A percentile compares a stretch with the other conserved stretches of the same genome.
Conservation (phyloP, 2,797 vertebrate genomes). For the Sternotherus odoratus region DNA sequence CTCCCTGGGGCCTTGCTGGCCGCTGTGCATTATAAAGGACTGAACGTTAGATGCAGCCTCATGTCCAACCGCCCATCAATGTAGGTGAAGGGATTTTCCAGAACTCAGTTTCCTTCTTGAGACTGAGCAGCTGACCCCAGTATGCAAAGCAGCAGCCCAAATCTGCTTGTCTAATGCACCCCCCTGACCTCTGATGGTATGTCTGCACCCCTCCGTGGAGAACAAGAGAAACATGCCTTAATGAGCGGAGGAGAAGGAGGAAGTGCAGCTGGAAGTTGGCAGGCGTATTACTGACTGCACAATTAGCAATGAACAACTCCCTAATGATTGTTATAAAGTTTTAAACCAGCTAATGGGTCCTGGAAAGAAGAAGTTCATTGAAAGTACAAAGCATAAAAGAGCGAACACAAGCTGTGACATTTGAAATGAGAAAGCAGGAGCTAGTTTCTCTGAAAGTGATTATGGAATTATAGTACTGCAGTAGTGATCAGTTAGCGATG, state of each 20-base stretch:
- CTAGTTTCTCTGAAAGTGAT: slow-evolving; percentile 57
- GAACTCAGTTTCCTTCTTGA: background rate
- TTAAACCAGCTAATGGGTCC: slow-evolving; percentile 69
- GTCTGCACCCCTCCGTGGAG: background rate
- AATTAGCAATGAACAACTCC: slow-evolving; percentile 70
- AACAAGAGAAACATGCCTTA: background rate
- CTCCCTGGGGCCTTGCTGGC: background rate
- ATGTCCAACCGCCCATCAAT: background rate
- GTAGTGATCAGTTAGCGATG: slow-evolving; percentile 48
- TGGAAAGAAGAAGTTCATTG: slow-evolving; percentile 69
- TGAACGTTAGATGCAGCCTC: background rate
- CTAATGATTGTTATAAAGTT: slow-evolving; percentile 69
- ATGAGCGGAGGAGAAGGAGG: slow-evolving; percentile 3
- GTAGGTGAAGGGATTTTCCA: background rate
- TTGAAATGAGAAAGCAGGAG: slow-evolving; percentile 73
- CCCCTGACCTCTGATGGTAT: background rate
- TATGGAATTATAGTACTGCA: slow-evolving; percentile 59
- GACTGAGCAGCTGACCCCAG: background rate
- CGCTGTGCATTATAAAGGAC: background rate
- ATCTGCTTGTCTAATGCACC: background rate
- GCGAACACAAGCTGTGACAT: slow-evolving; percentile 75
- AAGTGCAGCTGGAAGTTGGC: background rate
- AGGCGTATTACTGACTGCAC: slow-evolving; percentile 51
- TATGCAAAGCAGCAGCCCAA: background rate
- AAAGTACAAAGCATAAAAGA: slow-evolving; percentile 74